phyloP scores from a whole-genome alignment of 1,140 invertebrate genomes.

The Luehdorfia chinensis region DNA sequence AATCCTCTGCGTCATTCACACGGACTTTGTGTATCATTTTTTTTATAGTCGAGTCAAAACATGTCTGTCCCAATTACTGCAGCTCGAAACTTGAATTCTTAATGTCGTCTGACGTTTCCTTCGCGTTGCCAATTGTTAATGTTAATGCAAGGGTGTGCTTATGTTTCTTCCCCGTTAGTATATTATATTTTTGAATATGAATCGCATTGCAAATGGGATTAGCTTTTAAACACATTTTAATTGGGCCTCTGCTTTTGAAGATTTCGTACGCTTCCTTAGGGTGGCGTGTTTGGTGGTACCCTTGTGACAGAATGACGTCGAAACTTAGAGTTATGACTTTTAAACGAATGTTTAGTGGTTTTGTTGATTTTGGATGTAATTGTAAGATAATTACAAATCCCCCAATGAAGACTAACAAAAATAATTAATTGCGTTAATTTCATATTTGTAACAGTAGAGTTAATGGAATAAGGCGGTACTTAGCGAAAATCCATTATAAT shows the following conservation, averaged over 20 bases:
- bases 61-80: conserved; percentile 11
- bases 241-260: conserved; percentile 34
- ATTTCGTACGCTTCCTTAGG: background rate
- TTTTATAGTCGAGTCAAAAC: conserved; percentile 10
- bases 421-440: too few species aligned
- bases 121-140: conserved; percentile 15
- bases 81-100: conserved; percentile 7
- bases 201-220: conserved; percentile 30
- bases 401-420: too few species aligned
- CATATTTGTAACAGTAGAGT: too few species aligned
- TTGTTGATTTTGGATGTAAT: too few species aligned
- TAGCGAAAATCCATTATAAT: too few species aligned
- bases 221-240: conserved; percentile 61
- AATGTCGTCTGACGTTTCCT: conserved; percentile 19
- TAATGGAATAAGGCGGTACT: too few species aligned
- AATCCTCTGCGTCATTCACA: conserved; percentile 11
- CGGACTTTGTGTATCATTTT: background rate
- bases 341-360: too few species aligned
- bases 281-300: too few species aligned
- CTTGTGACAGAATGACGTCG: too few species aligned
- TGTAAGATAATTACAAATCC: too few species aligned
- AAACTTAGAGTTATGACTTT: too few species aligned
- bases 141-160: conserved; percentile 15
- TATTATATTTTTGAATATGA: conserved; percentile 20
- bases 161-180: conserved; percentile 20